Percentiles rank a stretch among this genome's conserved stretches.
These are phyloP conservation scores for Temnothorax ravouxi DNA, from an alignment of 2,888 invertebrate genomes.

Conservation along the genomic window DNA sequence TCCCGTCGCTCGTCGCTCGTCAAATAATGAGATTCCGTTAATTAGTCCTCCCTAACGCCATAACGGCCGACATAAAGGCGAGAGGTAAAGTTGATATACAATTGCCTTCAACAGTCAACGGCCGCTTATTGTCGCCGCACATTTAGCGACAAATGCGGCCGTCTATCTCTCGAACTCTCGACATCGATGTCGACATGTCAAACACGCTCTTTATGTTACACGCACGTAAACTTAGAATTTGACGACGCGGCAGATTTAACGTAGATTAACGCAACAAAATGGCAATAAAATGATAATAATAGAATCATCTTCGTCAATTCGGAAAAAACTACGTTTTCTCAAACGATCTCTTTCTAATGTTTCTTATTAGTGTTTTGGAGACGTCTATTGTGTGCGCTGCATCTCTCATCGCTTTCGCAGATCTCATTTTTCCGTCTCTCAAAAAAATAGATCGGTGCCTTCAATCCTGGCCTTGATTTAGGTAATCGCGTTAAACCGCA, in stretches of 20 bases:
- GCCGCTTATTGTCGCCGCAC: not conserved
- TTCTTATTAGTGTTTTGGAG: not conserved
- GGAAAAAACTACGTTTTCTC: not conserved
- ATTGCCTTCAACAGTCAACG: not conserved
- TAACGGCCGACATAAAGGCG: not conserved
- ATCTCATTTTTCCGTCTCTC: not conserved
- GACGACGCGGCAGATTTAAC: not conserved
- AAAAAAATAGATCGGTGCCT: not conserved
- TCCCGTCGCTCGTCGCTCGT: not conserved
- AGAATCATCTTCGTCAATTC: not conserved
- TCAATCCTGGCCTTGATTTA: conserved; percentile 17
- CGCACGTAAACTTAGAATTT: not conserved
- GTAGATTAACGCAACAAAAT: not conserved
- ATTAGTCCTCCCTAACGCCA: conserved; percentile 32
- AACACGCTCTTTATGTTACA: not conserved
- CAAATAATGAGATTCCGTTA: conserved; percentile 56
- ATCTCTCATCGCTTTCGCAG: not conserved
- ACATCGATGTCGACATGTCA: not conserved
- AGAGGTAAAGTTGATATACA: not conserved
- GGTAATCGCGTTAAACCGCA: not conserved
- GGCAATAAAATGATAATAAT: not conserved
- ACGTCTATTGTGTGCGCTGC: not conserved
- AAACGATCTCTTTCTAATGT: not conserved
- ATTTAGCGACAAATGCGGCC: not conserved
- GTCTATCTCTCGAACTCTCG: not conserved